Evolutionary conservation across 2,113 vertebrate genomes (phyloP), one percentile per base, ranked within the genome.

Genomic region (Cyanoliseus patagonus): DNA sequence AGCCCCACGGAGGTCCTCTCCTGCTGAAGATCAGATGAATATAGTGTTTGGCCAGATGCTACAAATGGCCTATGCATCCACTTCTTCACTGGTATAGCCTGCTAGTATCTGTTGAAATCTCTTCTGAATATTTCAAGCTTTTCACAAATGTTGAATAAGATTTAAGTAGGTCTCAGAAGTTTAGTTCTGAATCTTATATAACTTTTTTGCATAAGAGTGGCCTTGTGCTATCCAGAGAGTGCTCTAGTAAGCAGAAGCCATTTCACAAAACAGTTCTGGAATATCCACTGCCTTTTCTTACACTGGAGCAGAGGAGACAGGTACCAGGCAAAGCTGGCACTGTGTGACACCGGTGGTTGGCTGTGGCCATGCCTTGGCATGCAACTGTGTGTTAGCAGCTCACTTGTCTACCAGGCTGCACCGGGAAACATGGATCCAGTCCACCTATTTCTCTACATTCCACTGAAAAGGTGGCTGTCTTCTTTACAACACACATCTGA

Each of bases 301-400:
- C 0, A 7, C 42, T 37, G 55, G 59, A 90, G 31, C 11, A 41
- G 59, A 52, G 81, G 20, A 77, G 44, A 25, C 1, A 3, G 52
- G 61, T 18, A 14, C 9, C 53, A 23, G 53, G 61, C 37, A 35
- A 41, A 5, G 53, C 53, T 25, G 27, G 79, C 55, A 17, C 44
- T n/a, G 49, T 0, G 2, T 47, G 31, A 37, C n/a, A 9, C 68
- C 39, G 27, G 18, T n/a, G 52, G 31, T 13, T 1, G 0, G 31
- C 41, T 15, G 52, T 24, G 69, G 11, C 51, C 59, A 7, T 13
- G 28, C 46, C 64, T 44, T 22, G 35, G 27, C 75, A 39, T 3
- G 1, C 23, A 35, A 3, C 63, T 14, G 11, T 1, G 0, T 31
- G 11, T 11, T 6, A 47, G 37, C 27, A 59, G 19, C 68, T 75